These are phyloP conservation scores for Porites lobata DNA, from an alignment of 92 coral and sea anemone genomes.

Conservation along the genomic window DNA sequence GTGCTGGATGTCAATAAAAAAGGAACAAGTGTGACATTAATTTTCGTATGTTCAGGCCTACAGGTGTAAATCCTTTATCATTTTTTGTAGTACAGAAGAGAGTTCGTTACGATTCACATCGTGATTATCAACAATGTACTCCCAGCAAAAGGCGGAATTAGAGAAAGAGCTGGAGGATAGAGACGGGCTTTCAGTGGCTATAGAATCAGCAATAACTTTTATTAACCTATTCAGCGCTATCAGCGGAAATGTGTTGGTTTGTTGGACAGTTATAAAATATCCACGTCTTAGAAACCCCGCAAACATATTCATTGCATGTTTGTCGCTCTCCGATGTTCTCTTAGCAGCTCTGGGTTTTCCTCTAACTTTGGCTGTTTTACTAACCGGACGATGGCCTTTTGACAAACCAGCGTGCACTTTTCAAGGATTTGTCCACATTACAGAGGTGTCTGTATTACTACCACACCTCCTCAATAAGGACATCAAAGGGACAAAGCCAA, in stretches of 20 bases:
- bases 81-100: background rate
- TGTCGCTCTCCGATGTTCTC: conserved; percentile 6
- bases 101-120: background rate
- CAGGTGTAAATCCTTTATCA: background rate
- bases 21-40: background rate
- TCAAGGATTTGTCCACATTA: background rate
- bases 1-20: too few species aligned
- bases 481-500: too few species aligned
- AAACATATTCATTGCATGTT: conserved; percentile 6
- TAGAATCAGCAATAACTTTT: background rate
- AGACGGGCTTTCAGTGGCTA: background rate
- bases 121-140: background rate
- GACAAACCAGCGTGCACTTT: conserved; percentile 2
- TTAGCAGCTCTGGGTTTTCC: background rate
- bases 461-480: too few species aligned
- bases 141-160: background rate
- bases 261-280: background rate
- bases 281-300: conserved; percentile 4
- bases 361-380: background rate
- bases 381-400: conserved; percentile 24
- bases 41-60: background rate
- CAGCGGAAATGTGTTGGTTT: conserved; percentile 16
- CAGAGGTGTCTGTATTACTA: too few species aligned
- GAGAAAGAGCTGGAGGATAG: background rate
- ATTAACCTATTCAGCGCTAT: conserved; percentile 14